Evolutionary conservation across 2,113 vertebrate species (phyloP).

Genomic region (Papio anubis): DNA sequence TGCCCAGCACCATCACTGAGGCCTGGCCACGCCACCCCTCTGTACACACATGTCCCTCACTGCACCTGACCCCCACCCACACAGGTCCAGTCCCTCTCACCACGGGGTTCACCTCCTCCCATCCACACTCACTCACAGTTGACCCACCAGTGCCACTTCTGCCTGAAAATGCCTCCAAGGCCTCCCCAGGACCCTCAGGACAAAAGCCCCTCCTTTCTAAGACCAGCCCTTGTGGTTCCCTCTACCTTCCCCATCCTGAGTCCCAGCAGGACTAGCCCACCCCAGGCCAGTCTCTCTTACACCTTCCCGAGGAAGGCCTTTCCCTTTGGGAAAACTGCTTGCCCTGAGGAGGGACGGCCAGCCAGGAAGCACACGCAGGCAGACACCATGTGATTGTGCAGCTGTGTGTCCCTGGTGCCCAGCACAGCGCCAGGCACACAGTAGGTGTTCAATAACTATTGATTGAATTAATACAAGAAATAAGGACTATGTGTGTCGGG

Average conservation of each 20-base stretch:
- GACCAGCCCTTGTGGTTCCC: neutral
- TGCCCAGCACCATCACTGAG: fast-evolving
- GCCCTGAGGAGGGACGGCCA: neutral
- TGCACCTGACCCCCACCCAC: fast-evolving
- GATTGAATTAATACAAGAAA: neutral
- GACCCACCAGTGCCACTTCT: neutral
- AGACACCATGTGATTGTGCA: neutral
- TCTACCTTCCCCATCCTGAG: neutral
- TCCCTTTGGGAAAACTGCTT: neutral
- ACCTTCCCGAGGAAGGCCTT: neutral
- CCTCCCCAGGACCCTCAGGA: neutral
- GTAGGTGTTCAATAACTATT: neutral
- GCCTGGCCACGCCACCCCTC: neutral
- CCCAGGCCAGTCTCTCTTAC: neutral
- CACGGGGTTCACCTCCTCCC: neutral
- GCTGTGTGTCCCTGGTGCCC: neutral
- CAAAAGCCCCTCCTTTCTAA: neutral
- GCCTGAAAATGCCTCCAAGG: neutral
- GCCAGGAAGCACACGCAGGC: neutral
- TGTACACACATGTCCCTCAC: neutral
- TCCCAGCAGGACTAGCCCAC: neutral
- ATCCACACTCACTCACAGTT: neutral
- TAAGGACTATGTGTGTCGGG: neutral
- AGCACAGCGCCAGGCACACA: neutral
- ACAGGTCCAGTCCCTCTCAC: neutral